Evolutionary conservation across 2,888 invertebrate genomes (phyloP).

Genomic region (Tiliacea aurago): DNA sequence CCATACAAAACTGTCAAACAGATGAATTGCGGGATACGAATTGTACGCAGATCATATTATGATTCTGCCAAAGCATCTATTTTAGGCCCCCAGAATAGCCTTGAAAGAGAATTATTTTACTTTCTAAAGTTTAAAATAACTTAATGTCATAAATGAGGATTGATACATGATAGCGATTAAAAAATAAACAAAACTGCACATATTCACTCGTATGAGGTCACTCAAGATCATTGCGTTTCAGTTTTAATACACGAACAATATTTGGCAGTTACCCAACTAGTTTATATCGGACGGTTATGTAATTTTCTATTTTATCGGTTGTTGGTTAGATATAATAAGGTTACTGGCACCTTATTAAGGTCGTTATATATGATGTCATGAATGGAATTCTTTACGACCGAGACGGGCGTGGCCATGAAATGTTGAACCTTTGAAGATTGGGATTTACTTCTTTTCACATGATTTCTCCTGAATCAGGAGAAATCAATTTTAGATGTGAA

Average conservation of each 20-base stretch:
- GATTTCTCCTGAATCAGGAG: too few species aligned
- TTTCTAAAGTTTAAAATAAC: slow-evolving; percentile 4
- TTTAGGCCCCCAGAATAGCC: too few species aligned
- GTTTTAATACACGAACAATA: slow-evolving; percentile 30
- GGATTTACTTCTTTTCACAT: slow-evolving; percentile 1
- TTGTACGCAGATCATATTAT: too few species aligned
- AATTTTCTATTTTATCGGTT: slow-evolving; percentile 53
- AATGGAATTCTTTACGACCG: slow-evolving; percentile 50
- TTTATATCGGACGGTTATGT: slow-evolving; percentile 43
- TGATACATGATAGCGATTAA: slow-evolving; percentile 8
- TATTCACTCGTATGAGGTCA: slow-evolving; percentile 36
- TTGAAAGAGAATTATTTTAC: slow-evolving; percentile 3
- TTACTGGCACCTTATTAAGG: slow-evolving; percentile 64
- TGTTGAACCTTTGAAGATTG: slow-evolving; percentile 17
- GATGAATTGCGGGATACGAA: too few species aligned
- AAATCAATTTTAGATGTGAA: background rate
- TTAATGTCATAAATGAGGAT: background rate
- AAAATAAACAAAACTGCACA: slow-evolving; percentile 8
- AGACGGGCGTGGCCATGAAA: slow-evolving; percentile 54
- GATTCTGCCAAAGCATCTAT: too few species aligned
- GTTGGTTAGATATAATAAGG: slow-evolving; percentile 48
- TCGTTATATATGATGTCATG: slow-evolving; percentile 69
- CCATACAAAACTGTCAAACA: too few species aligned
- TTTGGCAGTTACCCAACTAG: slow-evolving; percentile 63
- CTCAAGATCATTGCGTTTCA: slow-evolving; percentile 53